These are phyloP conservation scores for Nyctibius bracteatus DNA, from an alignment of 2,113 vertebrate species.

Conservation along the genomic window DNA sequence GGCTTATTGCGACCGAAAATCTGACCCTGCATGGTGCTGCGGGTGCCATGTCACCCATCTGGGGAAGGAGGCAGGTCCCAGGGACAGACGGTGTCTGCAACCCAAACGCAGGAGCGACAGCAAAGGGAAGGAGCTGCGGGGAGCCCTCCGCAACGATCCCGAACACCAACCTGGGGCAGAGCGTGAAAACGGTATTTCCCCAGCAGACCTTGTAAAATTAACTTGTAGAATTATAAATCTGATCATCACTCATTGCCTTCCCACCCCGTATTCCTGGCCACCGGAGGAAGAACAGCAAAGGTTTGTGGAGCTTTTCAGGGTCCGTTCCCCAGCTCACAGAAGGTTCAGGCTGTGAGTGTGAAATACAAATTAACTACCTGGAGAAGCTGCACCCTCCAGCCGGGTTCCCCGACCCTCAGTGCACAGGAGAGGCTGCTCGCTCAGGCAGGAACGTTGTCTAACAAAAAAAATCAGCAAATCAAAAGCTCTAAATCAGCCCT, in stretches of 20 bases:
- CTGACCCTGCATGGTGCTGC: background rate
- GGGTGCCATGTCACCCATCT: rapidly evolving
- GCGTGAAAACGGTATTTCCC: background rate
- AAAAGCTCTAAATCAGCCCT: background rate
- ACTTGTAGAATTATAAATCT: background rate
- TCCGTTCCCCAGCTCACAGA: rapidly evolving
- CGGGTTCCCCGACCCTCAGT: rapidly evolving
- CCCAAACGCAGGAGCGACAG: background rate
- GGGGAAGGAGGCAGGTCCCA: background rate
- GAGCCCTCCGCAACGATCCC: background rate
- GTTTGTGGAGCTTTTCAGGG: background rate
- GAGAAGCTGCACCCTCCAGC: background rate
- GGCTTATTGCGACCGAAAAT: rapidly evolving
- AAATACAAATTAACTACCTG: background rate
- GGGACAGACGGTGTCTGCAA: background rate
- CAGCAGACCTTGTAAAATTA: background rate
- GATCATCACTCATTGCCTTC: background rate
- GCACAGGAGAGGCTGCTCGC: background rate
- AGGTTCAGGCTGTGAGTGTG: background rate
- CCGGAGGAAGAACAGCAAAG: background rate
- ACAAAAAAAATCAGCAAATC: background rate
- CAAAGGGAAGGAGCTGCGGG: background rate
- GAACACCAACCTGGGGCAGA: rapidly evolving
- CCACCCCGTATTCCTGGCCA: background rate
- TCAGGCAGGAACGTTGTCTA: rapidly evolving